Evolutionary conservation across 2,888 invertebrate species (phyloP), one percentile per base, ranked within the genome.

Genomic region (Chironomus riparius): DNA sequence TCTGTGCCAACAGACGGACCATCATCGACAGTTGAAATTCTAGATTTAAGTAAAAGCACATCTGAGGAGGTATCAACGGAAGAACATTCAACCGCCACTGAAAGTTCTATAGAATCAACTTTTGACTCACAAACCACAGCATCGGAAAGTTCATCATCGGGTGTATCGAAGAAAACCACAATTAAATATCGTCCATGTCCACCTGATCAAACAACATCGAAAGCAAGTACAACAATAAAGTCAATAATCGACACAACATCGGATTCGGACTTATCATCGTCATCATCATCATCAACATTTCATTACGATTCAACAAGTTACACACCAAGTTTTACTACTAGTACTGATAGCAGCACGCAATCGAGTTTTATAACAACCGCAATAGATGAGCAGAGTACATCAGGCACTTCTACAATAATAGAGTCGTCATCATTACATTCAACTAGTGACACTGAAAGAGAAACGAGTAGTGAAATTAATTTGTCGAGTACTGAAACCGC

Each of bases 61-160:
- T 18, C 73, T 62, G 62, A 62, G 2, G 21, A 18, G 22, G 7
- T 7, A 68, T 28, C 15, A 38, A 38, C 10, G 10, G 38, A 38
- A 38, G 38, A 38, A 38, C 38, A 38, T 38, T 38, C 38, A 38
- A 28, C n/a, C 5, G 4, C 47, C 15, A 69, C 1, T 69, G 47
- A 38, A 18, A 13, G 13, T 38, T 69, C 10, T 10, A 38, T 10
- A 38, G 38, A 38, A 38, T 38, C 69, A n/a, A 38, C 28, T 24
- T 7, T 47, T 4, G 47, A 24, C 77, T 80, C 80, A 28, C 79
- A 81, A 21, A 80, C 81, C 22, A 77, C 80, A 10, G 78, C 78
- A 77, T 81, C 80, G 1, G 50, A 18, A 5, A 28, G 12, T n/a
- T 12, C 24, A 4, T n/a, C 15, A 22, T 72, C 72, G 0, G 47